Evolutionary conservation across 2,113 vertebrate genomes (phyloP), one percentile per base, ranked within the genome.

Genomic region (Miniopterus natalensis): DNA sequence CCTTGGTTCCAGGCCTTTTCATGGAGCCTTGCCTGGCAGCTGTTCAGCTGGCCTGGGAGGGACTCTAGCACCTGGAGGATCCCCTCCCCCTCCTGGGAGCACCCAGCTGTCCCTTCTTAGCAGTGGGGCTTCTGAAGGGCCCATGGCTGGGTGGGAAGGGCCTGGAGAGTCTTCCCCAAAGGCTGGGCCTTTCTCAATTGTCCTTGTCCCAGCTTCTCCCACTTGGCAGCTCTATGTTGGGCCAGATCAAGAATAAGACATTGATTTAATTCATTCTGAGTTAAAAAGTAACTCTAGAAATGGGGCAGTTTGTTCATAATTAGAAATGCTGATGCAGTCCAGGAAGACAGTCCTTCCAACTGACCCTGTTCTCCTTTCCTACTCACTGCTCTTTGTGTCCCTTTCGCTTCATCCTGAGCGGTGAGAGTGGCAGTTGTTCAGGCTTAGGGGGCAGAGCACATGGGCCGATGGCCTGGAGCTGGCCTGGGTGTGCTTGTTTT

Each of bases 351-450:
- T 20, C 8, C 1, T 1, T 6, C 17, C 2, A 2, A 25, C 73
- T 14, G 51, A 0, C 27, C 14, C 11, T 40, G 20, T 29, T 31
- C 42, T 14, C 51, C 5, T 13, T 6, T 29, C 14, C 10, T 1
- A 5, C n/a, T 1, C 5, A 1, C 17, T 3, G 5, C 8, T 8
- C 21, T 0, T 1, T 13, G 36, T 18, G 9, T 23, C 21, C 20
- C n/a, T 8, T 10, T 45, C 8, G 3, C 40, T 4, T 27, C 2
- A 0, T 14, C 65, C 17, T 17, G 55, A 51, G n/a, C 21, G 0
- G 6, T 13, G 85, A 68, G 36, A 57, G 27, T 1, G 0, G 5
- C 18, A 15, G 55, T 25, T 36, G 45, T 36, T 13, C 20, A 3
- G 77, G 23, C 23, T 51, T 29, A n/a, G 15, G 5, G 5, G 49